Evolutionary conservation across 1,140 invertebrate genomes (phyloP).

Genomic region (Listronotus bonariensis): DNA sequence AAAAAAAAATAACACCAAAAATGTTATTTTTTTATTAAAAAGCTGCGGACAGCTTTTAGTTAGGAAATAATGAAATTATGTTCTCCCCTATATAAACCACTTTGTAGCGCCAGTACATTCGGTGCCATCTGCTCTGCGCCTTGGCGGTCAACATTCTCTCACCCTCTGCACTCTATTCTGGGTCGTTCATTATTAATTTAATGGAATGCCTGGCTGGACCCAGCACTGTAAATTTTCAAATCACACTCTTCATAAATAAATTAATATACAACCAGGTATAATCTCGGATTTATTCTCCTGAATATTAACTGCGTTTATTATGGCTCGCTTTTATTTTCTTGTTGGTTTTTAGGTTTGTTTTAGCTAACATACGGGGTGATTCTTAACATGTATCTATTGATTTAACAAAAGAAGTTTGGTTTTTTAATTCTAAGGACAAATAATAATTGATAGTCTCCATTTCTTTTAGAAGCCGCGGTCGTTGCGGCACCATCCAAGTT

Average conservation of each 20-base stretch:
- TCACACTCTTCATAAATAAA: constrained; percentile 22
- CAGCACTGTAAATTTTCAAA: constrained; percentile 25
- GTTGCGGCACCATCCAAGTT: no score
- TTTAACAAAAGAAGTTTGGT: no score
- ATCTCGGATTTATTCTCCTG: no score
- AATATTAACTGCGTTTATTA: no score
- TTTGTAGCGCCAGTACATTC: constrained; percentile 18
- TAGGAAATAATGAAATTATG: constrained; percentile 33
- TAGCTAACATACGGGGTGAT: no score
- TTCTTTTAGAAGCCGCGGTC: no score
- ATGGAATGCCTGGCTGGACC: constrained; percentile 27
- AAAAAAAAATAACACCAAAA: constrained; percentile 16
- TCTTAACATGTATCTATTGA: no score
- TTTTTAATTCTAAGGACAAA: no score
- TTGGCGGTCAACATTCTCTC: constrained; percentile 35
- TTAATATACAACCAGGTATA: constrained; percentile 8
- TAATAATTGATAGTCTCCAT: no score
- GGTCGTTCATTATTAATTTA: constrained; percentile 38
- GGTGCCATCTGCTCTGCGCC: constrained; percentile 33
- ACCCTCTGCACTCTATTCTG: constrained; percentile 29
- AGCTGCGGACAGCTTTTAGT: constrained; percentile 27
- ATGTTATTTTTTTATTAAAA: constrained; percentile 18
- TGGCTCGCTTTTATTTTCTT: no score
- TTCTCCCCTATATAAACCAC: constrained; percentile 32
- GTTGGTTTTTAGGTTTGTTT: no score